phyloP scores from a whole-genome alignment of 2,113 vertebrate genomes.

The Haplochromis vanheusdeni region DNA sequence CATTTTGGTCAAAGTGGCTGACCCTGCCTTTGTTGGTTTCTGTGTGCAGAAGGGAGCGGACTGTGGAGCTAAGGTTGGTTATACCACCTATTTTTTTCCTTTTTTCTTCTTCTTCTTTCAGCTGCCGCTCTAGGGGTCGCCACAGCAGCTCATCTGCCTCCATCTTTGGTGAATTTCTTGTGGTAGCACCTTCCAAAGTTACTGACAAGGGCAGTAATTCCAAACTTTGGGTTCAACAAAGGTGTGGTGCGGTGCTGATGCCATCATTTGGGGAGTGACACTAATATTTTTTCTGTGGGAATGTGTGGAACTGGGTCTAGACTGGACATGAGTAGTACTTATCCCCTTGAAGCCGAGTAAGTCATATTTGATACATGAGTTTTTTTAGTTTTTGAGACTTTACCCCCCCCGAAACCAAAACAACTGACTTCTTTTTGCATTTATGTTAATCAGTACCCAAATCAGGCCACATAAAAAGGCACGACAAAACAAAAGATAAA shows the following conservation, averaged over 20 bases:
- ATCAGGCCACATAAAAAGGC: not conserved
- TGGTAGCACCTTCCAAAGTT: not conserved
- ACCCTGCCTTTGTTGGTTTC: constrained; percentile 91
- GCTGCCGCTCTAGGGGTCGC: not conserved
- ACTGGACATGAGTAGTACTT: not conserved
- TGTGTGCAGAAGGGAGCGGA: constrained; percentile 89
- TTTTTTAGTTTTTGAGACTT: not conserved
- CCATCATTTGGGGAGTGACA: not conserved
- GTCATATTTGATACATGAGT: not conserved
- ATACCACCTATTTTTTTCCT: not conserved
- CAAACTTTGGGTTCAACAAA: not conserved
- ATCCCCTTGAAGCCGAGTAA: accelerated
- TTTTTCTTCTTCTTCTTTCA: not conserved
- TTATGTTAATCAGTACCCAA: not conserved
- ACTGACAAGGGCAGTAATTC: not conserved
- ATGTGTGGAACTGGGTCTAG: not conserved
- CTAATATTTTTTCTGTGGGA: not conserved
- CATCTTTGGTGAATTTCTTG: not conserved
- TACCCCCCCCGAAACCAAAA: accelerated
- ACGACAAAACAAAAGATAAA: not conserved
- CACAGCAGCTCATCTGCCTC: not conserved
- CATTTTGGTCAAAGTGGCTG: constrained; percentile 94
- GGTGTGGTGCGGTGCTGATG: not conserved
- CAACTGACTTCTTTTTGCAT: not conserved
- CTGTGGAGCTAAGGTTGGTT: constrained; percentile 93